These are phyloP conservation scores for Chrysopilus asiliformis DNA, from an alignment of 2,888 invertebrate genomes.

Conservation along the genomic window DNA sequence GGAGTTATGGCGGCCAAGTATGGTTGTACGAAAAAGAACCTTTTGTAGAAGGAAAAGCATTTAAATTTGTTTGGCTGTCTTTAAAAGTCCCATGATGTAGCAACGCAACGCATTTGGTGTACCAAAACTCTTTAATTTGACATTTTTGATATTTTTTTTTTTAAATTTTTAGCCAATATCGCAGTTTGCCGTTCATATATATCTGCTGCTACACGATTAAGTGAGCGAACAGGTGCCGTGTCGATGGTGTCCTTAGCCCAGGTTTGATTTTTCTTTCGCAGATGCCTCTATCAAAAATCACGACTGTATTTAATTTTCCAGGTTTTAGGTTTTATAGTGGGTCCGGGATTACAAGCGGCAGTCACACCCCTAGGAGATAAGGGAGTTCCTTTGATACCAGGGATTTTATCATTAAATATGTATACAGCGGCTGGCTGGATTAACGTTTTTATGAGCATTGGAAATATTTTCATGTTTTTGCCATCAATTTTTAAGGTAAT, in stretches of 20 bases:
- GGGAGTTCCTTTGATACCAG: conserved; percentile 41
- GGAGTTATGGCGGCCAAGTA: too few species aligned
- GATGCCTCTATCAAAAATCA: too few species aligned
- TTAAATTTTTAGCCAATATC: conserved; percentile 50
- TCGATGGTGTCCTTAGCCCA: conserved; percentile 74
- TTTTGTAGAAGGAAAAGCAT: too few species aligned
- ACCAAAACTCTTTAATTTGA: too few species aligned
- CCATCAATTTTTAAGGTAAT: conserved; percentile 55
- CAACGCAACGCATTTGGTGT: too few species aligned
- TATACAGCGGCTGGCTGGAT: conserved; percentile 80
- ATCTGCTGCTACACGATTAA: conserved; percentile 66
- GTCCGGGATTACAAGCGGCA: conserved; percentile 69
- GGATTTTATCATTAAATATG: conserved; percentile 60
- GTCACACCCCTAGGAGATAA: conserved; percentile 64
- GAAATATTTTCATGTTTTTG: conserved; percentile 60
- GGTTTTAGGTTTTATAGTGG: conserved; percentile 76
- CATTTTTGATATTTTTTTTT: conserved; percentile 1
- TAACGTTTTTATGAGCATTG: conserved; percentile 57
- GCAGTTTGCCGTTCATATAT: conserved; percentile 74
- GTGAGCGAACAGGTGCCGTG: conserved; percentile 70
- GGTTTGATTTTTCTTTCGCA: too few species aligned
- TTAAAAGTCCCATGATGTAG: too few species aligned
- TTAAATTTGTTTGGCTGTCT: too few species aligned
- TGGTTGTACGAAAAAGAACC: too few species aligned
- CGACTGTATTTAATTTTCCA: too few species aligned